Conservation (phyloP, 2,888 invertebrate species). For the Heliconius cydno region DNA sequence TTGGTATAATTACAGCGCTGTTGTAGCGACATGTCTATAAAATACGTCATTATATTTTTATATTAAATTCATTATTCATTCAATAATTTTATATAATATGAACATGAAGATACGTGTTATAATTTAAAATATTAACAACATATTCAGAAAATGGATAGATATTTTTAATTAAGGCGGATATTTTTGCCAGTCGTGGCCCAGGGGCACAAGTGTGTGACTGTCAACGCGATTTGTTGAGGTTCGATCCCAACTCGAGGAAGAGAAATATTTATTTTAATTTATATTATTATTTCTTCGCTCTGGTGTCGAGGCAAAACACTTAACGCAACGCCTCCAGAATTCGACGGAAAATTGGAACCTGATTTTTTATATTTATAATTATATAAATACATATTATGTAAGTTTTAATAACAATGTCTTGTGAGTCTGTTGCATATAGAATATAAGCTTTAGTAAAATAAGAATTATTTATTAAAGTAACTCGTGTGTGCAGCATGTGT, state of each 20-base stretch:
- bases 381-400: too few species aligned
- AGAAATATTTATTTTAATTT: too few species aligned
- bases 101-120: background rate
- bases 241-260: too few species aligned
- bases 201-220: too few species aligned
- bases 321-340: too few species aligned
- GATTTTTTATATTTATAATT: too few species aligned
- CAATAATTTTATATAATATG: slow-evolving; percentile 7
- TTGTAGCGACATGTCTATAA: slow-evolving; percentile 36
- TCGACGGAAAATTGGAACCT: too few species aligned
- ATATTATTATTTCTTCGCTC: too few species aligned
- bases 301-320: too few species aligned
- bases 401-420: too few species aligned
- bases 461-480: slow-evolving; percentile 9
- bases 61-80: slow-evolving; percentile 23
- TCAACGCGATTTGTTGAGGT: too few species aligned
- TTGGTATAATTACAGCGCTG: slow-evolving; percentile 41
- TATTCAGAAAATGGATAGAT: background rate
- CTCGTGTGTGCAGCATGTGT: slow-evolving; percentile 21
- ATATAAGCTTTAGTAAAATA: background rate
- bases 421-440: too few species aligned
- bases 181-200: background rate
- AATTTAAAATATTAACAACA: background rate
- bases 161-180: background rate
- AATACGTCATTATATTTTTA: slow-evolving; percentile 34